Percentiles rank a stretch among this genome's conserved stretches.
These are phyloP conservation scores for Typhlichthys subterraneus DNA, from an alignment of 2,797 vertebrate genomes.

Conservation along the genomic window DNA sequence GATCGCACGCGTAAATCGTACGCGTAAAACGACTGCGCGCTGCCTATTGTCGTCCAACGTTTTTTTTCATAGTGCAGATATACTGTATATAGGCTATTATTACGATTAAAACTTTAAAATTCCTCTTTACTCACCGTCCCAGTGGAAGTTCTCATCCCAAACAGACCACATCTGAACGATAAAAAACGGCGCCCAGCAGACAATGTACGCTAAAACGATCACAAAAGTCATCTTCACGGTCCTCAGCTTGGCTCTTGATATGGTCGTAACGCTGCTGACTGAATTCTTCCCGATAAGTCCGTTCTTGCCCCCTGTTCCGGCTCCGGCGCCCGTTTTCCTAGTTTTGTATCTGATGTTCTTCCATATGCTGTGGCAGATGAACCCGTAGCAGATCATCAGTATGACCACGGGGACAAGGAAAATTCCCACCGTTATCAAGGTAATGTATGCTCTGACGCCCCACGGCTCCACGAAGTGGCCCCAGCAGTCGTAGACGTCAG, in stretches of 20 bases:
- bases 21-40: no score
- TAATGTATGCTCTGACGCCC: slow-evolving; percentile 89
- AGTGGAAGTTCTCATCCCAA: slow-evolving; percentile 86
- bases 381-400: slow-evolving; percentile 88
- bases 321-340: slow-evolving; percentile 34
- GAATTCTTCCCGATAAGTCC: slow-evolving; percentile 82
- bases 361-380: slow-evolving; percentile 93
- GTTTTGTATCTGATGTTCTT: slow-evolving; percentile 88
- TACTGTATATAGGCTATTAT: background rate
- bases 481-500: slow-evolving; percentile 92
- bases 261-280: slow-evolving; percentile 87
- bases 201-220: slow-evolving; percentile 90
- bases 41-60: no score
- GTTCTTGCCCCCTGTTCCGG: slow-evolving; percentile 52
- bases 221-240: slow-evolving; percentile 98
- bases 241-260: slow-evolving; percentile 93
- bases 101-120: background rate
- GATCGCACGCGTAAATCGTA: no score
- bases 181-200: slow-evolving; percentile 97
- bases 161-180: slow-evolving; percentile 96
- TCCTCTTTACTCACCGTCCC: slow-evolving; percentile 78
- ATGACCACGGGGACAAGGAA: slow-evolving; percentile 88
- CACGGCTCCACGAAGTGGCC: slow-evolving; percentile 89
- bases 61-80: background rate
- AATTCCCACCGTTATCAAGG: slow-evolving; percentile 91